These are phyloP conservation scores for Arrhamphus sclerolepis DNA, from an alignment of 2,797 vertebrate species.

Conservation along the genomic window DNA sequence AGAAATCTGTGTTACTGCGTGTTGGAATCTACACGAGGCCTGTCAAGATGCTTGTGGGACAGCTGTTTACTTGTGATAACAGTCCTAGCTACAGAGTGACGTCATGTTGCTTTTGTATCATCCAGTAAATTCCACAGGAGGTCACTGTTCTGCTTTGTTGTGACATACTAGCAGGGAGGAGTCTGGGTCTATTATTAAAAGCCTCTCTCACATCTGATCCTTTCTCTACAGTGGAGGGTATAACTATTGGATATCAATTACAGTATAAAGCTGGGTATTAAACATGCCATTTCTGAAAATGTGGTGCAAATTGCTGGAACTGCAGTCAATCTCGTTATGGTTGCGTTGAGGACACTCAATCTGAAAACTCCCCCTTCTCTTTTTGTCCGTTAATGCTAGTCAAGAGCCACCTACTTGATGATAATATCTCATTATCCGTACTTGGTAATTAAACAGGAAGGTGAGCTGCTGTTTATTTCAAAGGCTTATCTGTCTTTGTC, in stretches of 20 bases:
- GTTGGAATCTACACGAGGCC: neutral
- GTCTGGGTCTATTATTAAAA: conserved; percentile 25
- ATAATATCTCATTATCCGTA: conserved; percentile 65
- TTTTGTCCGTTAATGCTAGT: conserved; percentile 30
- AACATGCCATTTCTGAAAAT: conserved; percentile 13
- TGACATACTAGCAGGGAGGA: conserved; percentile 36
- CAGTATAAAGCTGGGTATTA: conserved; percentile 17
- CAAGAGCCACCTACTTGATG: conserved; percentile 39
- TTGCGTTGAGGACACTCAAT: conserved; percentile 31
- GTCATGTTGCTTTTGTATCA: conserved; percentile 57
- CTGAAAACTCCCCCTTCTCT: conserved; percentile 13
- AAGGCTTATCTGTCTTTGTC: conserved; percentile 17
- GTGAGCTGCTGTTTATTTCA: conserved; percentile 43
- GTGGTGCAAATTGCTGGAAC: conserved; percentile 11
- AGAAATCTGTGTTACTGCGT: neutral
- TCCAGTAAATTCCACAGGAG: conserved; percentile 65
- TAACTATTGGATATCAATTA: conserved; percentile 19
- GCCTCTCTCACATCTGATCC: conserved; percentile 24
- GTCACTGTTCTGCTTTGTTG: conserved; percentile 71
- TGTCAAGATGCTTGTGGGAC: conserved; percentile 2
- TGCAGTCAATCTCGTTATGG: conserved; percentile 9
- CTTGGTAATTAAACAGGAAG: conserved; percentile 65
- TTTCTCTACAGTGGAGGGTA: conserved; percentile 5
- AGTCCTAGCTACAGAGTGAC: conserved; percentile 38
- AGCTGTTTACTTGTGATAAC: neutral